A percentile compares a stretch with the other conserved stretches of the same genome.
phyloP scores from a whole-genome alignment of 2,113 vertebrate genomes.

The Cathartes aura region DNA sequence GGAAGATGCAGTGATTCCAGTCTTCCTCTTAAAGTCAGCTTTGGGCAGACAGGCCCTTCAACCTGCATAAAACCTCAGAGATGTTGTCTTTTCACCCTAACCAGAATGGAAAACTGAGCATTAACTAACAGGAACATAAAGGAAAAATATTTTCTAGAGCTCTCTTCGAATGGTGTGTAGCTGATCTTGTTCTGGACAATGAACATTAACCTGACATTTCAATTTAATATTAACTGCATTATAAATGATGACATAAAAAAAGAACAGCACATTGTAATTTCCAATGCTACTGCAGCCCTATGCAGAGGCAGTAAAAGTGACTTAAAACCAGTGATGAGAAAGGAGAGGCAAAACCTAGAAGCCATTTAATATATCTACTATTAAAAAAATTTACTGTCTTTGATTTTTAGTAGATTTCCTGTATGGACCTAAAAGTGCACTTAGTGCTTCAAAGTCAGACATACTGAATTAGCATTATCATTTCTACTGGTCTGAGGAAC shows the following conservation, averaged over 20 bases:
- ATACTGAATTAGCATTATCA: neutral
- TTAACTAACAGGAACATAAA: neutral
- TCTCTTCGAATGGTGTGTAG: neutral
- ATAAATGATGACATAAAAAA: neutral
- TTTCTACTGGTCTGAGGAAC: neutral
- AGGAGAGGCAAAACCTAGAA: neutral
- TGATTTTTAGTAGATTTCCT: neutral
- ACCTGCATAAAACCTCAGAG: neutral
- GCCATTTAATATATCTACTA: neutral
- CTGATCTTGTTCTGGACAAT: neutral
- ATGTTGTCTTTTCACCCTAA: neutral
- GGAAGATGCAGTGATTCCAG: neutral
- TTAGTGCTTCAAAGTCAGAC: neutral
- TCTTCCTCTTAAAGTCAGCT: neutral
- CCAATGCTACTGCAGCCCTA: neutral
- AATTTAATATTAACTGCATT: neutral
- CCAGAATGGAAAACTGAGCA: neutral
- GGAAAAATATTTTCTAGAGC: neutral
- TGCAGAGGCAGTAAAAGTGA: neutral
- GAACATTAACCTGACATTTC: neutral
- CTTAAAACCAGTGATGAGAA: neutral
- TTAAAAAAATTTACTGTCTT: neutral
- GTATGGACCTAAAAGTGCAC: neutral
- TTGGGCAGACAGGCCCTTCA: neutral
- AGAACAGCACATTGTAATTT: neutral